Evolutionary conservation across 2,113 vertebrate species (phyloP), one percentile per base, ranked within the genome.

Genomic region (Strix aluco): DNA sequence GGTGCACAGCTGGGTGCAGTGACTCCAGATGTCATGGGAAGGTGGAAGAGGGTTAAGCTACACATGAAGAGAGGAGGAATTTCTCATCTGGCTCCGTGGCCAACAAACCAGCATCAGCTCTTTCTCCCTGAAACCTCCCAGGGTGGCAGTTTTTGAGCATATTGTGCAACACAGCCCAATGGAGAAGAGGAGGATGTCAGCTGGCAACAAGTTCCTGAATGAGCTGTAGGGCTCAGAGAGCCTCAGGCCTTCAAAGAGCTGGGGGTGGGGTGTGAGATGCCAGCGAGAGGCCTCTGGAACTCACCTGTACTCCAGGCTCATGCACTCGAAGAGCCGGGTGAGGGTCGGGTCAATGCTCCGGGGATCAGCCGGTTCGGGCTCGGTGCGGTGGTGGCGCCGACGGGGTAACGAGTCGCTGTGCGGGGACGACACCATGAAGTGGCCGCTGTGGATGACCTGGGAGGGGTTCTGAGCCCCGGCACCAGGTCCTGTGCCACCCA

Each of bases 301-400:
- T 97, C 98, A 99, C 99, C 99, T 99, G 99, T 99, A 99, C 61
- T 99, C 99, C 97, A 99, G 97, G 78, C 99, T 99, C 99, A 99
- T 99, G 98, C 99, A 99, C 98, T 99, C 99, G 52, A 99, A 99
- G 93, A 99, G 98, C 57, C 98, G 98, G 26, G 99, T 99, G 88
- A 99, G 99, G 26, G 99, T 99, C 2, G 99, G 99, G 97, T 99
- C 99, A 62, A 99, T 99, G 98, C 98, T 99, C 63, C 99, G 98
- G n/a, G 98, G 98, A 81, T 98, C 97, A 88, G 96, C 97, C 6
- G 57, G 97, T 94, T 98, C 92, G 44, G 71, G 97, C 97, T 97
- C 96, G 0, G 97, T 67, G 34, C 61, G 96, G 72, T 97, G 98
- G 74, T 95, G 98, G 49, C 98, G 95, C 47, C 98, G 93, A 54